Base-by-base conservation (phyloP, 2,797 vertebrate species). In the Euphonia xanthogaster region DNA sequence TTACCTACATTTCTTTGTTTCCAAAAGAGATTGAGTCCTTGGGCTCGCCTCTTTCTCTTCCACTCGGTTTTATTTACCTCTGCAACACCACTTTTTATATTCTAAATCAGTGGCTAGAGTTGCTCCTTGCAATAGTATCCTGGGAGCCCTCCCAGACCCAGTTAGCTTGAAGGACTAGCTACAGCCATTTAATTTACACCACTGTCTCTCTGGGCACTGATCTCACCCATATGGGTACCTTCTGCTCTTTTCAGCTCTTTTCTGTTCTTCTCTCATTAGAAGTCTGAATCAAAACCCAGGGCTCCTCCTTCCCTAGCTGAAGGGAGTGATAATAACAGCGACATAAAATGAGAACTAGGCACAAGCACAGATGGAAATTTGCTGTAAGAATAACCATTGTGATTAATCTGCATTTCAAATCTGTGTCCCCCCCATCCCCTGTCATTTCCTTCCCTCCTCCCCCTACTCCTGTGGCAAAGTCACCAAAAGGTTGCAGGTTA, bases 181-280 rank as follows among this genome's bases (percentile, higher is more conserved):
- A 30, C 20, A 85, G 71, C 22, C 35, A 33, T 76, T 93, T 93
- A 83, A 88, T 93, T 91, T 83, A 86, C 78, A 74, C 57, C n/a
- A 39, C 45, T 50, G 28, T 65, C 60, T 95, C 57, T 90, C 91
- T 93, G 87, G 65, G 89, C 92, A 60, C 68, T 83, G 68, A 77
- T 86, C 75, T 88, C 87, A 76, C 68, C 72, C 91, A 65, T 91
- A 94, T 89, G 91, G 72, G 23, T 74, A 86, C 78, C 78, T 94
- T 94, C 93, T 94, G 87, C 68, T 97, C 75, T 71, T 83, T 87
- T 66, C 91, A 95, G 84, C 80, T 88, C 75, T 72, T 87, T 94
- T 86, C 84, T 82, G 37, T 87, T 94, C 83, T 94, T 78, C 57
- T 88, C 61, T 91, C 75, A 61, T 94, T 88, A 94, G 68, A 91